Evolutionary conservation across 1,140 invertebrate genomes (phyloP), one percentile per base, ranked within the genome.

Genomic region (Drosophila seguyi): DNA sequence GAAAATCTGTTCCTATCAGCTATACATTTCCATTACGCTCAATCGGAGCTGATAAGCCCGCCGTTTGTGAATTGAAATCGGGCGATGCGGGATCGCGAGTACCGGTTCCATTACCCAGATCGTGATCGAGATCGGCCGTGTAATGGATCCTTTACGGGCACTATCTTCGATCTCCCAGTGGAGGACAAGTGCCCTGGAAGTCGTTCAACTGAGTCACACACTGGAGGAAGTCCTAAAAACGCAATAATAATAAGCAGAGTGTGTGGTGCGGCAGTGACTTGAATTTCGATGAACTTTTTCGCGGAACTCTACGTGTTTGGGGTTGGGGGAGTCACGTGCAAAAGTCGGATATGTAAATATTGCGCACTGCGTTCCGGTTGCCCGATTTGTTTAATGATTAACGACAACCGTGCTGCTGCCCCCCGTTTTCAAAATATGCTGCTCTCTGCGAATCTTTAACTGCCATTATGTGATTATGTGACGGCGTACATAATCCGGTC

Each of bases 331-430:
- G 59, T 55, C 42, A 77, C 63, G 65, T 61, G 57, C 75, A 57
- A 63, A 63, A 66, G n/a, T 76, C 71, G 50, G 68, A 87, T 87
- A 88, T 88, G 80, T 83, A 73, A 79, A 88, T 83, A 88, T 44
- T 84, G 72, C 80, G 84, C 71, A 69, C 50, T 44, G 44, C 72
- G 83, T 88, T 87, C 83, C 83, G 83, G 79, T 87, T 87, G 63
- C 84, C 76, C 84, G 84, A 76, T 65, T 84, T 67, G 75, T 73
- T 62, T 83, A 77, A 87, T 78, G 67, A 84, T 80, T 79, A 50
- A 52, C 66, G 67, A 76, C 34, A 11, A 13, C 34, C 34, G 34
- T 36, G 18, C 42, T 10, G 27, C n/a, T 29, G 58, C 29, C n/a
- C n/a, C n/a, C n/a, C 48, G 50, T 50, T 50, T 50, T 73, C 18